phyloP scores from a whole-genome alignment of 2,888 invertebrate species.

The Nomada fabriciana region DNA sequence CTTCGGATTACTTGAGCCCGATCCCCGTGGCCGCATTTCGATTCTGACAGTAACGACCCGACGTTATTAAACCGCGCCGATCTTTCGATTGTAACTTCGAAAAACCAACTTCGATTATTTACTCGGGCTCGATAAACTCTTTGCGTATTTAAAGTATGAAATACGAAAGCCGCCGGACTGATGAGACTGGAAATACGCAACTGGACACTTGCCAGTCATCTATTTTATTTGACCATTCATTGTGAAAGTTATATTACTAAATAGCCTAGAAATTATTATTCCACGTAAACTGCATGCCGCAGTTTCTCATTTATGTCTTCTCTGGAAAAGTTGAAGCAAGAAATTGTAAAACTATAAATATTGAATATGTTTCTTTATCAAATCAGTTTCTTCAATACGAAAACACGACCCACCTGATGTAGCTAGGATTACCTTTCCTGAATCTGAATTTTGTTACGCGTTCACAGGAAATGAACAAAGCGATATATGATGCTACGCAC shows the following conservation, averaged over 20 bases:
- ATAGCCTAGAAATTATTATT: no score
- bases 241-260: no score
- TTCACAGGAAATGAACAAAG: slow-evolving; percentile 1
- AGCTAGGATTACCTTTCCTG: neutral
- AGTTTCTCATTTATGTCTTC: no score
- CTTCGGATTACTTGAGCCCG: slow-evolving; percentile 42
- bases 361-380: neutral
- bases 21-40: slow-evolving; percentile 25
- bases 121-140: slow-evolving; percentile 8
- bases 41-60: slow-evolving; percentile 27
- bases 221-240: no score
- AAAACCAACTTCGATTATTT: slow-evolving; percentile 39
- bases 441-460: neutral
- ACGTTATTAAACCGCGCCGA: slow-evolving; percentile 45
- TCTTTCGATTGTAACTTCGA: slow-evolving; percentile 25
- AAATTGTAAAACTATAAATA: no score
- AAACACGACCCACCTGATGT: neutral
- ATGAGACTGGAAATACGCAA: neutral
- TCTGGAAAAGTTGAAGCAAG: no score
- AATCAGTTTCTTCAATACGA: neutral
- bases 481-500: neutral
- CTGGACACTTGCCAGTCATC: neutral
- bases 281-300: no score
- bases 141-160: slow-evolving; percentile 8
- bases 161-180: neutral